Evolutionary conservation across 2,888 invertebrate genomes (phyloP), one percentile per base, ranked within the genome.

Genomic region (Nineta flava): DNA sequence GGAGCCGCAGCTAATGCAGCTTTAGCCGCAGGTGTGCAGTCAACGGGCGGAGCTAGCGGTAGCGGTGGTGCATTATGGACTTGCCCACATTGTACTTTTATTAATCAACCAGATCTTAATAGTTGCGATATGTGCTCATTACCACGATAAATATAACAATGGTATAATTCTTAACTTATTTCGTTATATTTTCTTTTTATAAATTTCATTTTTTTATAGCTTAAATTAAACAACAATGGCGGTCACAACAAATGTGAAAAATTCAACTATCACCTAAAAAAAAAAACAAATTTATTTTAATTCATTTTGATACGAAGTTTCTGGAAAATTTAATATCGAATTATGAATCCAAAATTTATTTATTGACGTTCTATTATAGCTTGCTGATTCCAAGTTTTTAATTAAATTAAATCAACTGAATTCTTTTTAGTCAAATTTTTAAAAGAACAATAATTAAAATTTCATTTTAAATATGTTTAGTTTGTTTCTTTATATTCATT

Each of bases 51-150:
- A 41, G 52, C 50, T 45, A 56, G 53, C 3, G 53, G 52, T 15
- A 49, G 38, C 34, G 21, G 51, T 13, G 68, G 65, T 47, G 69
- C 70, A 51, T 71, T 77, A 58, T 96, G 96, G 95, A 90, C 90
- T 31, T 96, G 96, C 67, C 77, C 79, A 57, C 84, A 91, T 62
- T 96, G 96, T 76, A 96, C 96, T 54, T 96, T 83, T 71, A 79
- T 92, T 64, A 96, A 96, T 74, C 77, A 79, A 54, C 72, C 81
- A 53, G 79, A 80, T 54, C 74, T 76, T 56, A 76, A 73, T 58
- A 76, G 77, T 56, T 95, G 95, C 72, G 94, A 94, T 69, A 93
- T 95, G 77, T 95, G 95, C 74, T 83, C 81, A 64, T 74, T 93
- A 67, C 93, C 94, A 55, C 77, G 82, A 76, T 77, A 49, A 49